Conservation (phyloP, 2,888 invertebrate species). For the Eupelmus urozonus region DNA sequence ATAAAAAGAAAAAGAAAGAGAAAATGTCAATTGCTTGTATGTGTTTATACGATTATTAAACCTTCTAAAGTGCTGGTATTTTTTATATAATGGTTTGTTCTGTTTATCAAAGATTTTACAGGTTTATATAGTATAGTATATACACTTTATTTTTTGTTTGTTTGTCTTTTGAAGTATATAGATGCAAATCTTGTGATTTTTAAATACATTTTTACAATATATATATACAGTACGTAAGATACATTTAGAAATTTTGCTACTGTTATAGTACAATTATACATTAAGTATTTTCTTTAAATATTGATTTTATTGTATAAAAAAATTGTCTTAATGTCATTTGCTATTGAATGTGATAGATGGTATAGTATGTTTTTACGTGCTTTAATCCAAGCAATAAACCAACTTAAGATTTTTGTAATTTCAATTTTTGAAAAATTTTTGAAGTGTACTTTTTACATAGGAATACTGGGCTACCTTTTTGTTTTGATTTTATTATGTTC, state of each 20-base stretch:
- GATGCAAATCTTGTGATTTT: slow-evolving; percentile 39
- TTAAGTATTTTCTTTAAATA: slow-evolving; percentile 45
- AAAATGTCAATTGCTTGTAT: slow-evolving; percentile 48
- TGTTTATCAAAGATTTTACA: slow-evolving; percentile 58
- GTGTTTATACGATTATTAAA: slow-evolving; percentile 43
- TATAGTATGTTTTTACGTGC: slow-evolving; percentile 19
- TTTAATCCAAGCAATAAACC: slow-evolving; percentile 20
- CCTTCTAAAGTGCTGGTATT: slow-evolving; percentile 48
- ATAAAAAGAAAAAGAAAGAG: slow-evolving; percentile 15
- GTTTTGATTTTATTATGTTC: slow-evolving; percentile 40
- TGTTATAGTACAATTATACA: slow-evolving; percentile 58
- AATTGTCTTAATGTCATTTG: slow-evolving; percentile 35
- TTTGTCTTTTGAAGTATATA: slow-evolving; percentile 40
- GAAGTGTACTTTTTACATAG: slow-evolving; percentile 32
- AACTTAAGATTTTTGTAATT: slow-evolving; percentile 26
- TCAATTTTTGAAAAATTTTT: slow-evolving; percentile 35
- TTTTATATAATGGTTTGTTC: slow-evolving; percentile 31
- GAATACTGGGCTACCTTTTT: slow-evolving; percentile 14
- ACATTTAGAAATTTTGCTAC: slow-evolving; percentile 55
- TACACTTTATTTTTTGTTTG: slow-evolving; percentile 38
- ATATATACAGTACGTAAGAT: slow-evolving; percentile 53
- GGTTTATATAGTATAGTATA: slow-evolving; percentile 50
- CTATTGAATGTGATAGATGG: slow-evolving; percentile 29
- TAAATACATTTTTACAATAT: slow-evolving; percentile 58
- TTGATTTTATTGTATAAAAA: slow-evolving; percentile 55